Evolutionary conservation across 1,140 invertebrate genomes (phyloP), one percentile per base, ranked within the genome.

Genomic region (Drosophila pandora): DNA sequence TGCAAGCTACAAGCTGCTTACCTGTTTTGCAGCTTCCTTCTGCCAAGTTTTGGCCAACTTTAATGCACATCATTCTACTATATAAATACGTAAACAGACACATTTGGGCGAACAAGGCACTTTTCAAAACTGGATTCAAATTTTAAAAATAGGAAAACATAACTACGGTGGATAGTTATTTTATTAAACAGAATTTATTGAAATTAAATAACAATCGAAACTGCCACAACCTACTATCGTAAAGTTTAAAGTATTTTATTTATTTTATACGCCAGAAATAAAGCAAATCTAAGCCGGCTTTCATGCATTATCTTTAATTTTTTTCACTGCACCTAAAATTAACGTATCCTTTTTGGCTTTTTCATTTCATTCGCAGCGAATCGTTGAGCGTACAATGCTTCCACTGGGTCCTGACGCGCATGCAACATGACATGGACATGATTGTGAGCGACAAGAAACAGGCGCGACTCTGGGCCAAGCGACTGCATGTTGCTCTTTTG

Each of bases 391-490:
- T 97, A 0, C 94, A 95, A 60, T 95, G 95, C 64, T 99, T 99
- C 92, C 97, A 99, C 92, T 97, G 97, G 91, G 95, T 99, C 4
- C 97, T 99, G 93, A 96, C 96, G 76, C 95, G 98, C 92, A 94
- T 99, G 93, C 96, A 98, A 84, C 95, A 95, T 68, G 98, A 96
- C 91, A 95, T 96, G 88, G 97, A 98, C 87, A 96, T 96, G 94
- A 96, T 98, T 85, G 62, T 85, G 78, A 94, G 94, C 7, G 97
- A 98, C 79, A 98, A 98, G 91, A 97, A 96, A 85, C 97, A 97
- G 90, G 94, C 95, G 55, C 92, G 93, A 12, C 90, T 95, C 22
- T 99, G 97, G 98, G 95, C 96, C 9, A 94, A 95, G 80, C 93
- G 97, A 76, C 93, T 98, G 72, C 97, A 99, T 92, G 91, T 97